phyloP scores from a whole-genome alignment of 2,113 vertebrate genomes.

The Odocoileus hemionus region DNA sequence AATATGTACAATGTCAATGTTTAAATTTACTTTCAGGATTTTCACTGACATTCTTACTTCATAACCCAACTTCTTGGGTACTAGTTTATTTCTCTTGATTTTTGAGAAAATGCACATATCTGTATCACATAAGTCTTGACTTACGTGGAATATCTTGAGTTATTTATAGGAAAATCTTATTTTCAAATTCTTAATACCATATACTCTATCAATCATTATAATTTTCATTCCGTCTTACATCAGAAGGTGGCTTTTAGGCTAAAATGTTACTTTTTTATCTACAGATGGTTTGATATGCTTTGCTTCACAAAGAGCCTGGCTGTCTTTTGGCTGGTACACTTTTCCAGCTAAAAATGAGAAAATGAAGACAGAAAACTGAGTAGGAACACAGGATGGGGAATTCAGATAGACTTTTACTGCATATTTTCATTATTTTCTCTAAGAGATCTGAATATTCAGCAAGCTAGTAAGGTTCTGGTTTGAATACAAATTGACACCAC shows the following conservation, averaged over 20 bases:
- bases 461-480: not conserved
- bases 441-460: not conserved
- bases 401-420: not conserved
- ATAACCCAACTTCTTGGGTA: not conserved
- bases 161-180: not conserved
- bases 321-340: not conserved
- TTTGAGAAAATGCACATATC: not conserved
- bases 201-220: not conserved
- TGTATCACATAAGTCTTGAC: not conserved
- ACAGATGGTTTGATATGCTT: not conserved
- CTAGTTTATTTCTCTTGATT: not conserved
- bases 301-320: not conserved
- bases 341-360: slow-evolving; percentile 13
- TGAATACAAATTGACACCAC: not conserved
- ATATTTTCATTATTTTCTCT: not conserved
- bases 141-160: not conserved
- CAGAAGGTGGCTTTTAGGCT: not conserved
- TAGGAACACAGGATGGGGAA: not conserved
- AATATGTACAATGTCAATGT: not conserved
- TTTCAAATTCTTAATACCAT: not conserved
- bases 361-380: not conserved
- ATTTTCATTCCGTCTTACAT: not conserved
- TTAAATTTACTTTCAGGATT: not conserved
- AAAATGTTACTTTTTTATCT: slow-evolving; percentile 19
- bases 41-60: not conserved